These are phyloP conservation scores for Gryllus longicercus DNA, from an alignment of 2,888 invertebrate genomes.

Conservation along the genomic window DNA sequence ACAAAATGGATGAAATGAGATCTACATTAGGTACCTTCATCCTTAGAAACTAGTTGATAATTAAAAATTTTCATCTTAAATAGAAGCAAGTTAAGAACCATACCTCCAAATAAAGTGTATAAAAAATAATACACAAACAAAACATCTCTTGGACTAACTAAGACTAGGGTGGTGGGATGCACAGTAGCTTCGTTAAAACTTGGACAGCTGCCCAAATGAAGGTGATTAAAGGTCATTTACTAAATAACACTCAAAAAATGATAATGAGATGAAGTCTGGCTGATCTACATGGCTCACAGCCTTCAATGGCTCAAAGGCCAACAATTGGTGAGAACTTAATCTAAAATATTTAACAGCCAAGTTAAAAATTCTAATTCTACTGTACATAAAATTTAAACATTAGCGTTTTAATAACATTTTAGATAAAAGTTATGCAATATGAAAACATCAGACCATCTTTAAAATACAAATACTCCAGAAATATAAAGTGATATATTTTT, in stretches of 20 bases:
- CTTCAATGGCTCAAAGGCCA: constrained; percentile 6
- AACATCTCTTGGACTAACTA: background rate
- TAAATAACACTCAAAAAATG: background rate
- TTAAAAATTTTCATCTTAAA: background rate
- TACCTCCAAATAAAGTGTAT: background rate
- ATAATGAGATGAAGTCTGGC: background rate
- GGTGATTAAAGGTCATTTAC: too few species aligned
- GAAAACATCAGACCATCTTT: constrained; percentile 5
- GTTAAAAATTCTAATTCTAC: constrained; percentile 7
- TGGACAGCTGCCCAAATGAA: background rate
- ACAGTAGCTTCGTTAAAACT: background rate
- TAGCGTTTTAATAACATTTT: constrained; percentile 1
- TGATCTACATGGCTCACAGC: constrained; percentile 4
- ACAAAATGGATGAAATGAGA: background rate
- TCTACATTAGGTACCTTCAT: background rate
- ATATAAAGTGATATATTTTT: background rate
- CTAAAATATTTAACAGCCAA: background rate
- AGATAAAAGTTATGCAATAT: constrained; percentile 1
- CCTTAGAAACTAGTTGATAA: background rate
- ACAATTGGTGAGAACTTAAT: background rate
- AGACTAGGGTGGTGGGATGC: constrained; percentile 7
- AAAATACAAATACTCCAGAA: background rate
- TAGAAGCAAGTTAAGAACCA: background rate
- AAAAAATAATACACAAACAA: background rate
- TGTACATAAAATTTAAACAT: constrained; percentile 4